Percentiles rank a stretch among this genome's conserved stretches.
These are phyloP conservation scores for Centroberyx gerrardi DNA, from an alignment of 2,797 vertebrate species.

Conservation along the genomic window DNA sequence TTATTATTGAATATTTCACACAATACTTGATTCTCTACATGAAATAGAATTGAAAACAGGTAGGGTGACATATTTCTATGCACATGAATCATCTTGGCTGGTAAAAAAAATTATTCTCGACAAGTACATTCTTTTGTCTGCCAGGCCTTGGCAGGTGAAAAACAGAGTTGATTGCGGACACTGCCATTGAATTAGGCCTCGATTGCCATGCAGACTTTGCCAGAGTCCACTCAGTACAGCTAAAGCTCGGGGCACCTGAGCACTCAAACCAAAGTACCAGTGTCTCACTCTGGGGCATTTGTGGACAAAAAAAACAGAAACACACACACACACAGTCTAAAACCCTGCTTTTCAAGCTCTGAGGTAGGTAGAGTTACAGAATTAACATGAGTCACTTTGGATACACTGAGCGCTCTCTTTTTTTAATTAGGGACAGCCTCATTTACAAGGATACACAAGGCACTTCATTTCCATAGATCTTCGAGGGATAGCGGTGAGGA, in stretches of 20 bases:
- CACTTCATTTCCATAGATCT: constrained; percentile 86
- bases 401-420: constrained; percentile 70
- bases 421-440: constrained; percentile 83
- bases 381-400: constrained; percentile 93
- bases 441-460: constrained; percentile 84
- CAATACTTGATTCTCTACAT: no score
- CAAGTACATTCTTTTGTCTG: no score
- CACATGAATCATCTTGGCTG: no score
- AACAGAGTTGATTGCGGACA: no score
- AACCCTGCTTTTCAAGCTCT: constrained; percentile 85
- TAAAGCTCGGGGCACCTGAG: constrained; percentile 48
- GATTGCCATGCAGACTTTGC: constrained; percentile 48
- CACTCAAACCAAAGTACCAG: constrained; percentile 62
- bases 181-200: constrained; percentile 65
- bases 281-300: constrained; percentile 82
- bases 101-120: no score
- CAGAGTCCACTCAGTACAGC: constrained; percentile 75
- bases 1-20: no score
- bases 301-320: constrained; percentile 83
- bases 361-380: constrained; percentile 89
- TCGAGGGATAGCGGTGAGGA: constrained; percentile 74
- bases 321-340: constrained; percentile 82
- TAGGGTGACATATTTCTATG: no score
- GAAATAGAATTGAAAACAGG: no score
- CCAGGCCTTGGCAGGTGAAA: no score